Evolutionary conservation across 2,888 invertebrate genomes (phyloP).

Genomic region (Apocheima hispidaria): DNA sequence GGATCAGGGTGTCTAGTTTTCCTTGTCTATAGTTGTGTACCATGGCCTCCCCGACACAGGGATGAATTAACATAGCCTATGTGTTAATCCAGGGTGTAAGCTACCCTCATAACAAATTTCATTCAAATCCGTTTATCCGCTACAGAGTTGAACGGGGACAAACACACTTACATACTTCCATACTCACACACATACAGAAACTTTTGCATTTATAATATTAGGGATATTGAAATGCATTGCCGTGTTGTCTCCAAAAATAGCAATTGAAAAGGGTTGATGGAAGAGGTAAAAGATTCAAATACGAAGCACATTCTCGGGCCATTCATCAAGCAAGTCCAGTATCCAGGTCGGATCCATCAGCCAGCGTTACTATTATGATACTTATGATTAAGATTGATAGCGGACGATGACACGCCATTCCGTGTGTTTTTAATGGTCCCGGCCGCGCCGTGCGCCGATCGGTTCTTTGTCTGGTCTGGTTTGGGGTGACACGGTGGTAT

Average conservation of each 20-base stretch:
- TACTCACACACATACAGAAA: too few relatives aligned
- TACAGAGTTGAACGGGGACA: too few relatives aligned
- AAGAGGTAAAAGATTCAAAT: neutral
- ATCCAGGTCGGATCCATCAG: slow-evolving; percentile 52
- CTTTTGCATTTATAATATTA: too few relatives aligned
- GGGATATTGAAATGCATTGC: too few relatives aligned
- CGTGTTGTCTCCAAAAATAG: neutral
- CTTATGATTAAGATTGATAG: slow-evolving; percentile 49
- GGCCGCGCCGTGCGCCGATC: slow-evolving; percentile 3
- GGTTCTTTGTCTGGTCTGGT: slow-evolving; percentile 4
- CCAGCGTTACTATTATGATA: slow-evolving; percentile 38
- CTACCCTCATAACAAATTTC: too few relatives aligned
- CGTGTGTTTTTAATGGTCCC: slow-evolving; percentile 27
- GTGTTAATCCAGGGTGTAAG: too few relatives aligned
- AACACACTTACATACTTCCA: too few relatives aligned
- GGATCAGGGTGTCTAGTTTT: too few relatives aligned
- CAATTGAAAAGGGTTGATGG: slow-evolving; percentile 1
- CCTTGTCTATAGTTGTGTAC: too few relatives aligned
- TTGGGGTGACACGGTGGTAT: slow-evolving; percentile 7
- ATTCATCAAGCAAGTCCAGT: slow-evolving; percentile 28
- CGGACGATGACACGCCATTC: slow-evolving; percentile 34
- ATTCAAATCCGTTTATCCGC: too few relatives aligned
- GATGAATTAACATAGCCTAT: too few relatives aligned
- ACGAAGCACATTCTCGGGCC: slow-evolving; percentile 4
- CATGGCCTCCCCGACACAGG: too few relatives aligned